Evolutionary conservation across 2,797 vertebrate genomes (phyloP).

Genomic region (Trachurus trachurus): DNA sequence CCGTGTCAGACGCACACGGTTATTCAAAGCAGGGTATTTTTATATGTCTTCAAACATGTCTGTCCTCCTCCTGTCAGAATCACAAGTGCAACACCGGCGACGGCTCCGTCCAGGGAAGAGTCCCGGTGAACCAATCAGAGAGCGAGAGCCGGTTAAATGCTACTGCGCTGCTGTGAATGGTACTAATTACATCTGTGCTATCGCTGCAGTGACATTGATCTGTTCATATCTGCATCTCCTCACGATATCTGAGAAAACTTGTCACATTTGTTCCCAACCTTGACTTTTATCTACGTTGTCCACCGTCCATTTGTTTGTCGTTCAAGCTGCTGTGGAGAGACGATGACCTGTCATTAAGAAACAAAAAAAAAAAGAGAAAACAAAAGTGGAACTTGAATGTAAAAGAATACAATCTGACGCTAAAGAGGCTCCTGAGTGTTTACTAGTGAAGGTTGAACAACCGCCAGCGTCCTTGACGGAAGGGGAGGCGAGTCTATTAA

Average conservation of each 20-base stretch:
- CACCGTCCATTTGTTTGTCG: neutral
- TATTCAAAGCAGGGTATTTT: no score
- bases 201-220: no score
- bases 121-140: neutral
- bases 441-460: conserved; percentile 37
- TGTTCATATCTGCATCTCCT: neutral
- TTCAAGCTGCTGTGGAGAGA: neutral
- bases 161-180: neutral
- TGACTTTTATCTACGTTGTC: neutral
- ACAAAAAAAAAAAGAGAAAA: no score
- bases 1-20: no score
- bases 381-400: neutral
- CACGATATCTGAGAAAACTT: no score
- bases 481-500: conserved; percentile 51
- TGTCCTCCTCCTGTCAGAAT: neutral
- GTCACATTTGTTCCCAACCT: neutral
- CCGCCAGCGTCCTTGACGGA: conserved; percentile 37
- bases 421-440: conserved; percentile 39
- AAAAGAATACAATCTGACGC: conserved; percentile 1
- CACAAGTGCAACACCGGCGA: no score
- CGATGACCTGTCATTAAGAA: neutral
- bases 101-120: neutral
- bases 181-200: neutral
- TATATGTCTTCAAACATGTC: neutral
- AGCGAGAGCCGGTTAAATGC: neutral